Evolutionary conservation across 2,797 vertebrate genomes (phyloP).

Genomic region (Pristis pectinata): DNA sequence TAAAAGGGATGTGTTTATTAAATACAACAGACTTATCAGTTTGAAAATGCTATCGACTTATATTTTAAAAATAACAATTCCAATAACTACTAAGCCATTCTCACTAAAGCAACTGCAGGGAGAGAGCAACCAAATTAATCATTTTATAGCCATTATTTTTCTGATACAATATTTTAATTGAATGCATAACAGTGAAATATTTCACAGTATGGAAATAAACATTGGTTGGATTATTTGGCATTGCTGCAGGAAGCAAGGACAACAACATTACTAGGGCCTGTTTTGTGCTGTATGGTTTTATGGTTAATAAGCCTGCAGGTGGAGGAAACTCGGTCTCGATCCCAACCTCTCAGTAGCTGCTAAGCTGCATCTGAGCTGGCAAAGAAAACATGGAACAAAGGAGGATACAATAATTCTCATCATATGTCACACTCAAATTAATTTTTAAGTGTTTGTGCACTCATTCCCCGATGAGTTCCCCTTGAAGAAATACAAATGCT

Average conservation of each 20-base stretch:
- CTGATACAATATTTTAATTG: conserved; percentile 5
- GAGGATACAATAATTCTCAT: background rate
- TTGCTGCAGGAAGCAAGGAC: background rate
- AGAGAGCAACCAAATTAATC: background rate
- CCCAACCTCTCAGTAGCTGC: background rate
- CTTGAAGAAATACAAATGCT: background rate
- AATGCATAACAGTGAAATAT: background rate
- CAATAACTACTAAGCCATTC: too few species aligned
- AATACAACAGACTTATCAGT: background rate
- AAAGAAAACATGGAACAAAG: background rate
- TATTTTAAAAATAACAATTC: background rate
- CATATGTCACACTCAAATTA: background rate
- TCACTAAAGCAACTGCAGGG: background rate
- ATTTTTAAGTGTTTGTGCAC: background rate
- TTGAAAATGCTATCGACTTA: background rate
- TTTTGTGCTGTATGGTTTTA: too few species aligned
- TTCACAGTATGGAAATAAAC: conserved; percentile 6
- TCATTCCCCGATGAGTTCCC: background rate
- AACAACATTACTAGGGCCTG: too few species aligned
- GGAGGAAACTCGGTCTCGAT: background rate
- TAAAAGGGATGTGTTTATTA: background rate
- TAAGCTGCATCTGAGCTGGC: background rate
- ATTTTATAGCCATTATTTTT: background rate
- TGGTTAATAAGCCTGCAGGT: background rate
- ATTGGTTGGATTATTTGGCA: background rate